Base-by-base conservation (phyloP, 2,888 invertebrate species). In the Macaria notata region DNA sequence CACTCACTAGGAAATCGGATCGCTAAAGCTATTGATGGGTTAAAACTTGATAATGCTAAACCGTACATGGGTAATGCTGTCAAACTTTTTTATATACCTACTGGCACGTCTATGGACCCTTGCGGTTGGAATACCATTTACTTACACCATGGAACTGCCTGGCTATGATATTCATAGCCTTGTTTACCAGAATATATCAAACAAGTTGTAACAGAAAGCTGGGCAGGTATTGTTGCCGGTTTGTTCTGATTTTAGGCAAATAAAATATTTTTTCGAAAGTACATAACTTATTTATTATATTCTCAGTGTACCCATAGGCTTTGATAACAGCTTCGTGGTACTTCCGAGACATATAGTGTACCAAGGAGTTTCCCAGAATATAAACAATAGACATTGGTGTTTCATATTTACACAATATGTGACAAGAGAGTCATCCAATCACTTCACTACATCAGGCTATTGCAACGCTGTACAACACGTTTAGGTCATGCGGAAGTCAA, bases 141-240 rank as follows among this genome's bases (percentile, higher is more conserved):
- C 94, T 0, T 95, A 94, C 69, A 95, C 95, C 6, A 79, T 95
- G 73, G 95, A 95, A 78, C 81, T 95, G 55, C 94, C 95, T 0
- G 93, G 92, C 36, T 94, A 94, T 59, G 83, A 88, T n/a, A n/a
- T n/a, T n/a, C n/a, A n/a, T n/a, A n/a, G n/a, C 76, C 69, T 93
- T 62, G 93, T 94, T 0, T 93, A 3, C 80, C 93, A 0, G 65
- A 76, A 0, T 90, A 93, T 65, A 92, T 95, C 46, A 59, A 84
- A 49, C 89, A 92, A 44, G 92, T 94, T 33, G 93, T 94, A 1
- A 75, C 73, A 0, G 95, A 95, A 76, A 93, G 94, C 29, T 95
- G 94, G 92, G 90, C 92, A 43, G 94, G 93, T 7, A 83, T 94
- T 47, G 83, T 75, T 3, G 86, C 75, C 19, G 90, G 89, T n/a